Evolutionary conservation across 2,113 vertebrate species (phyloP), one percentile per base, ranked within the genome.

Genomic region (Seriola aureovittata): DNA sequence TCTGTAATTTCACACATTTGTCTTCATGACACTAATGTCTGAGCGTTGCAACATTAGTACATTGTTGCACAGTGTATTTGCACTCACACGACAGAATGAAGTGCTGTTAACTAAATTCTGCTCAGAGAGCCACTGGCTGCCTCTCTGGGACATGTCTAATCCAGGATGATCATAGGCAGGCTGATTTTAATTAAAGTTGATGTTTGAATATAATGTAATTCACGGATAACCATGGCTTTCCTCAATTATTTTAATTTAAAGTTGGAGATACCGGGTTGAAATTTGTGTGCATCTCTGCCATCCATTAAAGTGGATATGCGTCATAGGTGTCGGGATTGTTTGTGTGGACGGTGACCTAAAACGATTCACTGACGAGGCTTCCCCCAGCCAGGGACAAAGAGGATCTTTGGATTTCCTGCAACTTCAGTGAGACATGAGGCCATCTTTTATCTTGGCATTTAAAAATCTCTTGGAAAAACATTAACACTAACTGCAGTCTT

Each of bases 11-110:
- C 68, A 50, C 25, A 46, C 17, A 10, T 85, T 59, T 46, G 10
- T 38, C 78, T 78, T 83, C 38, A 25, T 73, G 83, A 91, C 83
- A 91, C 88, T 91, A 91, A 92, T 59, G 60, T 40, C 55, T 48
- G 71, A 75, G 54, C 25, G 84, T 79, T 88, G 77, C 71, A 80
- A 86, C 80, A 88, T 62, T 58, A 67, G 58, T 77, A 80, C 58
- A 81, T 88, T 67, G 69, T 74, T 79, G 73, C 71, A 85, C 68
- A 80, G 76, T 86, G 82, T 79, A 69, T 59, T 84, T 84, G 84
- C 85, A 86, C 80, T 89, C 79, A 72, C 29, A 86, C 71, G 11
- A 78, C 68, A 36, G 29, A 85, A 78, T 82, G 59, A 65, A 64
- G 66, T 78, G 78, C 85, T 76, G 63, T 67, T 87, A 50, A 83